Conservation (phyloP, 64 coral and sea anemone genomes). For the Anthopleura sola region DNA sequence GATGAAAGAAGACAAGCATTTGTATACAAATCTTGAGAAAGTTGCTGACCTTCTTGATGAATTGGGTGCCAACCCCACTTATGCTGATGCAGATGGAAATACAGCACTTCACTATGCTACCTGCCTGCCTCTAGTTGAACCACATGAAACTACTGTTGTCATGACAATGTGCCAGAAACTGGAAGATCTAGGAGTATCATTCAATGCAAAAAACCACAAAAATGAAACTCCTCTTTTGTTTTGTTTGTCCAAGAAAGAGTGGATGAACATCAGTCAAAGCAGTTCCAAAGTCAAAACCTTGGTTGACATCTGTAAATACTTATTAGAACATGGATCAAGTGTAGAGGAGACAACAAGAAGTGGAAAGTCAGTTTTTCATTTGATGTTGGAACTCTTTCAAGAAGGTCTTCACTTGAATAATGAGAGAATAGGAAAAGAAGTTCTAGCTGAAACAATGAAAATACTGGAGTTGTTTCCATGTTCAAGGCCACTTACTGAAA, state of each 20-base stretch:
- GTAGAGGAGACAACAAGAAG: neutral
- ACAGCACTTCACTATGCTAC: conserved; percentile 13
- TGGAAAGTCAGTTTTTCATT: conserved; percentile 9
- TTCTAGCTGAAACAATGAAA: neutral
- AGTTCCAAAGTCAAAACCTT: neutral
- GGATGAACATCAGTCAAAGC: neutral
- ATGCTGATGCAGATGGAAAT: conserved; percentile 11
- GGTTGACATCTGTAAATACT: neutral
- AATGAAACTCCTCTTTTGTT: conserved; percentile 1
- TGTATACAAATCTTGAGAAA: neutral
- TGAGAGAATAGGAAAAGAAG: neutral
- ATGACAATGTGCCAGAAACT: neutral
- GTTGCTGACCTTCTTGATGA: neutral
- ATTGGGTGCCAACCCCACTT: neutral
- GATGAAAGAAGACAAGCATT: too few species aligned
- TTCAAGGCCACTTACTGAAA: neutral
- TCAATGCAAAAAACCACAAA: neutral
- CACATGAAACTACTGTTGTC: neutral
- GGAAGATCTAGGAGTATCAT: neutral
- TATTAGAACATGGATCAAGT: neutral
- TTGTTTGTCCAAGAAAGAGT: neutral
- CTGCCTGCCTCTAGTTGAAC: neutral
- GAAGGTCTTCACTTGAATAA: neutral
- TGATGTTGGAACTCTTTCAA: neutral
- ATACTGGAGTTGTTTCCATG: neutral